phyloP scores from a whole-genome alignment of 2,888 invertebrate genomes.

The Sinopyrophorus schimmeli region DNA sequence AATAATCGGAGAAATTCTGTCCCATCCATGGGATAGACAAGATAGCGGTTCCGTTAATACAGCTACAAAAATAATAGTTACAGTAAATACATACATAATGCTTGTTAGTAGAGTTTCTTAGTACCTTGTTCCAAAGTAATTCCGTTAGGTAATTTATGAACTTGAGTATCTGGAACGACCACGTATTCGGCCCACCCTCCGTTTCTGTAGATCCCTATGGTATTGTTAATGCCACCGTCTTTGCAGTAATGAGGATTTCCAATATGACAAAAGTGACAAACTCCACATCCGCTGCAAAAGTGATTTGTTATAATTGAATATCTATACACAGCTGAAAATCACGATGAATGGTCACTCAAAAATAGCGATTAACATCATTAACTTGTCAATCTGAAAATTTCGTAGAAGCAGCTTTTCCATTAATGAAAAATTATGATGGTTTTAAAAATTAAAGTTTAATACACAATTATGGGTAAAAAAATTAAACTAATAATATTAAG shows the following conservation, averaged over 20 bases:
- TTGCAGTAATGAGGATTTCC: conserved; percentile 69
- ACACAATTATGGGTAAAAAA: no score
- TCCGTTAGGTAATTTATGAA: conserved; percentile 61
- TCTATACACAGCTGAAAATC: no score
- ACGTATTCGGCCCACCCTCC: conserved; percentile 73
- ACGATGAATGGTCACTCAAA: no score
- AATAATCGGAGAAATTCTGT: conserved; percentile 63
- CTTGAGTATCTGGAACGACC: conserved; percentile 64
- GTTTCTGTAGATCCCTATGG: conserved; percentile 66
- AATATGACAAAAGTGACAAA: conserved; percentile 64
- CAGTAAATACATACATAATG: neutral
- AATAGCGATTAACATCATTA: no score
- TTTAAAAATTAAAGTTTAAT: no score
- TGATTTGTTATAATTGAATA: neutral
- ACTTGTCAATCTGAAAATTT: no score
- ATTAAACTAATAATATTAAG: no score
- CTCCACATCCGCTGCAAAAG: conserved; percentile 63
- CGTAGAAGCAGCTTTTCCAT: no score
- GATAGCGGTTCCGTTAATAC: conserved; percentile 71
- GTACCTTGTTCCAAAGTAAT: conserved; percentile 64
- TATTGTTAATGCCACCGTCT: conserved; percentile 63
- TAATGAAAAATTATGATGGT: no score
- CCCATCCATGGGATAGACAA: conserved; percentile 71
- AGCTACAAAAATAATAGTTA: conserved; percentile 51
- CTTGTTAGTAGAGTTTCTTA: neutral